A percentile compares a stretch with the other conserved stretches of the same genome.
phyloP scores from a whole-genome alignment of 2,113 vertebrate genomes.

The Noturus placidus region DNA sequence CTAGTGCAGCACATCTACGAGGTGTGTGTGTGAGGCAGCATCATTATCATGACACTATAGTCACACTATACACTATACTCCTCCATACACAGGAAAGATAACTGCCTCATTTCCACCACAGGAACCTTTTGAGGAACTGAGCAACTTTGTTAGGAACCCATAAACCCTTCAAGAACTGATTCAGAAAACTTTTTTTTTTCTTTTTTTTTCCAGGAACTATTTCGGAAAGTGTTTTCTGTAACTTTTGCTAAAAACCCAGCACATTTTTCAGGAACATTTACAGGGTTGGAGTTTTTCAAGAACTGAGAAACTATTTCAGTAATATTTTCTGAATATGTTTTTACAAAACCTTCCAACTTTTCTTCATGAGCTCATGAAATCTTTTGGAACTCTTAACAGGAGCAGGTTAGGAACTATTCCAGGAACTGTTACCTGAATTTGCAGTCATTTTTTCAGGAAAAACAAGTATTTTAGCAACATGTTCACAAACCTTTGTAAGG shows the following conservation, averaged over 20 bases:
- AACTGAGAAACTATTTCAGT: background rate
- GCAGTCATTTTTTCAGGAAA: background rate
- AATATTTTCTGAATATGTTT: background rate
- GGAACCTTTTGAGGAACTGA: background rate
- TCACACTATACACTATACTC: background rate
- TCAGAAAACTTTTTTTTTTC: background rate
- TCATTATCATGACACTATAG: background rate
- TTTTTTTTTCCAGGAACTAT: background rate
- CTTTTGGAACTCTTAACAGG: background rate
- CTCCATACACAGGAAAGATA: too few species aligned
- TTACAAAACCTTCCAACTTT: background rate
- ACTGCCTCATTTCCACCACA: background rate
- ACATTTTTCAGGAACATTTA: background rate
- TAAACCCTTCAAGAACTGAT: background rate
- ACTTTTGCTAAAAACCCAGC: background rate
- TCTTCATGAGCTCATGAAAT: background rate
- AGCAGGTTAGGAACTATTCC: background rate
- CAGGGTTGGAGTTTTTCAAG: background rate
- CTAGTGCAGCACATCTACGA: conserved; percentile 90
- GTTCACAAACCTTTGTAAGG: background rate
- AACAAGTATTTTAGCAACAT: background rate
- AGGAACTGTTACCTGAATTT: background rate
- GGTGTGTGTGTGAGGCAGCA: conserved; percentile 64
- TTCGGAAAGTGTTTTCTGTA: background rate
- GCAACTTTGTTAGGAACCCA: background rate